Conservation (phyloP, 2,797 vertebrate genomes). For the Pagetopsis macropterus region DNA sequence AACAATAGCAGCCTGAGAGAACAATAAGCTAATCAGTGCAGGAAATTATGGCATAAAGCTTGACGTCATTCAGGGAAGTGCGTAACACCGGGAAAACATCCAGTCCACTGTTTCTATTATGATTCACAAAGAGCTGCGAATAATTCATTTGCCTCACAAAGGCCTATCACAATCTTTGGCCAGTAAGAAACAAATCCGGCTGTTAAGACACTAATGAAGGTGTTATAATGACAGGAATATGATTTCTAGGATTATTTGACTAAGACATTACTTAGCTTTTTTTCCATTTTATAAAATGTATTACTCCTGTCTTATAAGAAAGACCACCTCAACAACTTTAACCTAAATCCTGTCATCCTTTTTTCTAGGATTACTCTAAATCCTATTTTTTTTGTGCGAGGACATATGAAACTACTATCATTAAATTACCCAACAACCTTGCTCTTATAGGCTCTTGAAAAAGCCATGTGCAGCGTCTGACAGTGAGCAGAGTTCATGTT, state of each 20-base stretch:
- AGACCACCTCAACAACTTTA: conserved; percentile 34
- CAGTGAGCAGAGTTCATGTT: conserved; percentile 35
- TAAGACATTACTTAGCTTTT: background rate
- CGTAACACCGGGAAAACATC: conserved; percentile 67
- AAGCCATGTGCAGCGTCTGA: conserved; percentile 32
- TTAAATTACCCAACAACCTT: conserved; percentile 26
- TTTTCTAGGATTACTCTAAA: conserved; percentile 57
- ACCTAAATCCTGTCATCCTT: conserved; percentile 47
- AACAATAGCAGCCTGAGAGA: conserved; percentile 55
- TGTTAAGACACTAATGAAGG: conserved; percentile 8
- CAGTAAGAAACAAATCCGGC: conserved; percentile 23
- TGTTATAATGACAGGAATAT: conserved; percentile 43
- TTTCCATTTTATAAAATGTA: background rate
- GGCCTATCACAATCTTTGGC: conserved; percentile 31
- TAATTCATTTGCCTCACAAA: conserved; percentile 57
- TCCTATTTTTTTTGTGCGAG: conserved; percentile 51
- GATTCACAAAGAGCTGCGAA: conserved; percentile 65
- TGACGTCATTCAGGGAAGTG: conserved; percentile 76
- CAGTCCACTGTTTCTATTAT: conserved; percentile 63
- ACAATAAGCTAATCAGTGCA: conserved; percentile 77
- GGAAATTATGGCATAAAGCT: conserved; percentile 73
- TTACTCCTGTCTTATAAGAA: conserved; percentile 25
- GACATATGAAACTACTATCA: conserved; percentile 39
- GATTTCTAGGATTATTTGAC: conserved; percentile 22
- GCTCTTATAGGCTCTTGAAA: conserved; percentile 23